Base-by-base conservation (phyloP, 2,888 invertebrate genomes). In the Synanthedon myopaeformis region DNA sequence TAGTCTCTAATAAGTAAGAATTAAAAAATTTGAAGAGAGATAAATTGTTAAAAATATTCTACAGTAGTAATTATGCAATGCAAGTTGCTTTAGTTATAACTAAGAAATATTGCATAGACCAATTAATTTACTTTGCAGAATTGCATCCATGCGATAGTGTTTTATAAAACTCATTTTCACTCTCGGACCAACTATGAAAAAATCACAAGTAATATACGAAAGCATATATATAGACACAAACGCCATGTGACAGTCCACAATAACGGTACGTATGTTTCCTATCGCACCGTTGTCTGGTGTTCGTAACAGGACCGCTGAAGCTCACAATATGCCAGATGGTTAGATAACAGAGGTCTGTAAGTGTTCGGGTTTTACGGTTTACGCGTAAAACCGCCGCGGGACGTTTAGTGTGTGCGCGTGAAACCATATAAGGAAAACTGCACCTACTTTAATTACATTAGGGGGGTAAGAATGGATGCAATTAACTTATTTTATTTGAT, bases 291-390 rank as follows among this genome's bases (percentile, higher is more conserved):
- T 62, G 64, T 70, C 61, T 59, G 59, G 64, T 65, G 71, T 71
- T 72, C 78, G 79, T 76, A 74, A 82, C 79, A 77, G 75, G 73
- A 69, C 59, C 72, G 69, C 75, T 74, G 75, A 83, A 83, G 79
- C 79, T 73, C 80, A 82, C 83, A 84, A 82, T 81, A 83, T 78
- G 83, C 73, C 71, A 73, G 83, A 84, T 81, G 79, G 79, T 74
- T 71, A 79, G 83, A 82, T 82, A 83, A 82, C 82, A 67, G 64
- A 63, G 69, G 68, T 63, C 69, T 66, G 72, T 75, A 76, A 82
- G 75, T 79, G 75, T 76, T 69, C 64, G 70, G 75, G 74, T 71
- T 80, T 81, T 76, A 76, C 74, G 69, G 69, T 67, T 60, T 55
- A 56, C 59, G 61, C 70, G 72, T 76, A 74, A 75, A 75, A 52